phyloP scores from a whole-genome alignment of 2,113 vertebrate genomes.

The Phyllostomus discolor region DNA sequence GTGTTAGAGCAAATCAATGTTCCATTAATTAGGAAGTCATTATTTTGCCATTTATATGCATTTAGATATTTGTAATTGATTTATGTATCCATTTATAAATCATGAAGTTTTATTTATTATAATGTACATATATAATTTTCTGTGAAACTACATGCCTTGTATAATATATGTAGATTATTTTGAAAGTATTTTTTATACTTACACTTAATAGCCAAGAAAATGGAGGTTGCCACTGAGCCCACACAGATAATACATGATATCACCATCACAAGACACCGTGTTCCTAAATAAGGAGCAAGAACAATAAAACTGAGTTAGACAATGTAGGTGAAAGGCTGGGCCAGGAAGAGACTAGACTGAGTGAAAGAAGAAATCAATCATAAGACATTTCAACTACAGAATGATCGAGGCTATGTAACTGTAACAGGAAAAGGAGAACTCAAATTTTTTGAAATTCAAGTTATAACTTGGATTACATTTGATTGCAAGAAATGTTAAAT shows the following conservation, averaged over 20 bases:
- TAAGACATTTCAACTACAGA: not conserved
- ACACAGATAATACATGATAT: constrained; percentile 21
- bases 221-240: constrained; percentile 26
- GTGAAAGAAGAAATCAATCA: not conserved
- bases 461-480: not conserved
- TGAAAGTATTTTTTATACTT: constrained; percentile 52
- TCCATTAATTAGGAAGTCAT: not conserved
- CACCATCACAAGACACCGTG: not conserved
- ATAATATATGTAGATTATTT: not conserved
- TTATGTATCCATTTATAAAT: not conserved
- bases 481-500: not conserved
- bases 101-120: not conserved
- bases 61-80: not conserved
- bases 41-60: not conserved
- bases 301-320: not conserved
- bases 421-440: not conserved
- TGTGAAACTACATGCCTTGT: not conserved
- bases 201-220: constrained; percentile 67
- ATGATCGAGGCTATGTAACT: not conserved
- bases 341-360: not conserved
- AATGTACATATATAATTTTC: not conserved
- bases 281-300: constrained; percentile 13
- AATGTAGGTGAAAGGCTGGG: not conserved
- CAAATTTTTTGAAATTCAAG: not conserved
- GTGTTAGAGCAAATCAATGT: not conserved